Evolutionary conservation across 2,888 invertebrate species (phyloP).

Genomic region (Dryomyza anilis): DNA sequence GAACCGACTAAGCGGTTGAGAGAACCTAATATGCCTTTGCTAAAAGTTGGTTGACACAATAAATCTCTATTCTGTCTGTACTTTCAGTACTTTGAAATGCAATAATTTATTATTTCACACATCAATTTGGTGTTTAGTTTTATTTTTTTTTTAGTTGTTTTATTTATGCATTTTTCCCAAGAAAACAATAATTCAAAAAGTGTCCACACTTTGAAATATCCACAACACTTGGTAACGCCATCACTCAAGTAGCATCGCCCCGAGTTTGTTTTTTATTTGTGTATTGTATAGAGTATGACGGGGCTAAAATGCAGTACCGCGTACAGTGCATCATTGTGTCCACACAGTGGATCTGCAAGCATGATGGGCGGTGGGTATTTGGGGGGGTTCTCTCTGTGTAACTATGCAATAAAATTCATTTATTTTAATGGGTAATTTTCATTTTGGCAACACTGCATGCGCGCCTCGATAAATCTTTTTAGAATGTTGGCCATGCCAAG

Average conservation of each 20-base stretch:
- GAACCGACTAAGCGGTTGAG: too few relatives aligned
- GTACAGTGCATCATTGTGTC: too few relatives aligned
- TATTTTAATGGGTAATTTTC: slow-evolving; percentile 6
- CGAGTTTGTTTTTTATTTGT: background rate
- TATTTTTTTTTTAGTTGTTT: background rate
- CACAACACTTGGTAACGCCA: background rate
- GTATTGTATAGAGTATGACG: background rate
- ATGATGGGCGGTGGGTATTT: background rate
- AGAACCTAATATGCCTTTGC: too few relatives aligned
- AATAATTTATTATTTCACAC: too few relatives aligned
- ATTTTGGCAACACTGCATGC: slow-evolving; percentile 30
- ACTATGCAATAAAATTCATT: slow-evolving; percentile 12
- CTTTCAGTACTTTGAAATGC: too few relatives aligned
- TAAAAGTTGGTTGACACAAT: too few relatives aligned
- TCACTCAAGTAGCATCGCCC: slow-evolving; percentile 3
- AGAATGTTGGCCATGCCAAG: background rate
- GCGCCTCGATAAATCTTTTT: slow-evolving; percentile 31
- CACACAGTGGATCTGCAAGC: too few relatives aligned
- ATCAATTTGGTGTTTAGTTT: too few relatives aligned
- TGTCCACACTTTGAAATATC: background rate
- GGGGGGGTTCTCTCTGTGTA: background rate
- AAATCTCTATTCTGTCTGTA: too few relatives aligned
- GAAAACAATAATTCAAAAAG: background rate
- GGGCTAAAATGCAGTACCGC: background rate
- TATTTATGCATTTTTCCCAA: background rate